These are phyloP conservation scores for Tinea pellionella DNA, from an alignment of 2,888 invertebrate genomes.

Conservation along the genomic window DNA sequence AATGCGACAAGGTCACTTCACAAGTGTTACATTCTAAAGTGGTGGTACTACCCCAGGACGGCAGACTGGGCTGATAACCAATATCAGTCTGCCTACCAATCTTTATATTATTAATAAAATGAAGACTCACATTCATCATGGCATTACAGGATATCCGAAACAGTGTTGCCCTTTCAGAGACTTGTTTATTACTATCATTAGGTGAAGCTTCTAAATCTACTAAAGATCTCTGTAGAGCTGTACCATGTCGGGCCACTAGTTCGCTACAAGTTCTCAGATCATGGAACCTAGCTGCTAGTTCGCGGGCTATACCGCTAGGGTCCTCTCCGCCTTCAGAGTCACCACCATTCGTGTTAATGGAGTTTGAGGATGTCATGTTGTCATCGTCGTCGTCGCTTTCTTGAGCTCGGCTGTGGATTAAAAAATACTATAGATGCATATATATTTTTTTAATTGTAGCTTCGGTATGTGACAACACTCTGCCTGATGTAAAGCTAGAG, in stretches of 20 bases:
- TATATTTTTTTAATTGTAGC: too few relatives aligned
- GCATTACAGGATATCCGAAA: slow-evolving; percentile 96
- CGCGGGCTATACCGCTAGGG: slow-evolving; percentile 73
- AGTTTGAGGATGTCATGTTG: slow-evolving; percentile 60
- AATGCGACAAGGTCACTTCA: too few relatives aligned
- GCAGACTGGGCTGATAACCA: too few relatives aligned
- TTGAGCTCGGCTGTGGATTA: slow-evolving; percentile 68
- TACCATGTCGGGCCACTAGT: slow-evolving; percentile 88
- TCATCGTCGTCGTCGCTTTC: slow-evolving; percentile 83
- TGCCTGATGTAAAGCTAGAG: too few relatives aligned
- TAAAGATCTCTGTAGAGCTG: slow-evolving; percentile 83
- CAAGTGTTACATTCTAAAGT: too few relatives aligned
- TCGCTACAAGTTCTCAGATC: slow-evolving; percentile 93
- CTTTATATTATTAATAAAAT: background rate
- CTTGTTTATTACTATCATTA: slow-evolving; percentile 83
- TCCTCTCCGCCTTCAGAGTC: slow-evolving; percentile 59
- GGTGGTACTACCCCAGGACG: too few relatives aligned
- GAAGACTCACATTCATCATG: slow-evolving; percentile 85
- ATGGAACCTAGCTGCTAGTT: slow-evolving; percentile 83
- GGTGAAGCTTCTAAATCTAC: slow-evolving; percentile 81
- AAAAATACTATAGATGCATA: background rate
- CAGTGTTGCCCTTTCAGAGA: slow-evolving; percentile 93
- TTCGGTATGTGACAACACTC: too few relatives aligned
- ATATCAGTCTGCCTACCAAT: too few relatives aligned
- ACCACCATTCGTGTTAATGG: slow-evolving; percentile 55